Percentiles rank a stretch among this genome's conserved stretches.
Conservation (phyloP, 2,888 invertebrate genomes). For the Conistra vaccinii region DNA sequence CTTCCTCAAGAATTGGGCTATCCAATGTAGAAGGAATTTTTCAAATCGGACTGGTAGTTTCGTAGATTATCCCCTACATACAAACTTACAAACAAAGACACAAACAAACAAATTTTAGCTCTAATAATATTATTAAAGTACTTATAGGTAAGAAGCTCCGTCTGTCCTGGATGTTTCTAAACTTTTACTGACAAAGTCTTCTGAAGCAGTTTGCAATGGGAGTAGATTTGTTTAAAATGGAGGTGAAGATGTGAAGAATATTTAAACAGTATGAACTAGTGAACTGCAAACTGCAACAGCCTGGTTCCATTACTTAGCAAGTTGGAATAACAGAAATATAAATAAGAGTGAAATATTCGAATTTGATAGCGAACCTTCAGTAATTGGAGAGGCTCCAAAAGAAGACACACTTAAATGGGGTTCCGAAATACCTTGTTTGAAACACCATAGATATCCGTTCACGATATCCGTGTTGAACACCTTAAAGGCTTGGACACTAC, state of each 20-base stretch:
- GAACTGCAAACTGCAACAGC: neutral
- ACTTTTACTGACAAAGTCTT: neutral
- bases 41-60: too few species aligned
- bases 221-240: neutral
- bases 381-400: neutral
- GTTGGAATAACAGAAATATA: too few species aligned
- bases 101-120: too few species aligned
- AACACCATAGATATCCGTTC: too few species aligned
- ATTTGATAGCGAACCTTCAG: neutral
- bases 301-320: neutral
- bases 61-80: too few species aligned
- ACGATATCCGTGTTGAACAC: too few species aligned
- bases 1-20: too few species aligned
- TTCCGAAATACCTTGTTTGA: neutral
- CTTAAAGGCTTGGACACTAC: neutral
- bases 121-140: too few species aligned
- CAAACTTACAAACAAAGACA: too few species aligned
- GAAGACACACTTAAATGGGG: neutral
- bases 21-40: too few species aligned
- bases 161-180: neutral
- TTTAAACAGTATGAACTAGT: neutral
- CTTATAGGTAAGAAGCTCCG: neutral
- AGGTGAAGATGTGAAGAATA: neutral
- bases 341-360: neutral
- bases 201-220: too few species aligned